Evolutionary conservation across 2,888 invertebrate genomes (phyloP), one percentile per base, ranked within the genome.

Genomic region (Hemithea aestivaria): DNA sequence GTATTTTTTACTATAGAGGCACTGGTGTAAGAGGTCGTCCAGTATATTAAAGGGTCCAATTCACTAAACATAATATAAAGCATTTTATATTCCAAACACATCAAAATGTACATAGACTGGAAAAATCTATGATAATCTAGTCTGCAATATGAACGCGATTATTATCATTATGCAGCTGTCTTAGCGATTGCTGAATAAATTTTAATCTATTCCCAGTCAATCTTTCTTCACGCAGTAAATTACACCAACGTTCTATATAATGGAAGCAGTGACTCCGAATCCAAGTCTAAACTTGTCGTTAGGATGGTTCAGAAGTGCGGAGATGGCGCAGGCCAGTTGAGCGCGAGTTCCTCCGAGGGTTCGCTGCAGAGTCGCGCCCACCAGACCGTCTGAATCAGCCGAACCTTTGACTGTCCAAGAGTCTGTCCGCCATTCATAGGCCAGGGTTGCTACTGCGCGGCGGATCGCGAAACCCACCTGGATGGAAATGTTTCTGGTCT

Each of bases 201-300:
- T 16, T 16, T 16, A 16, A 2, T 16, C 16, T 16, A 16, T 4
- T 5, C 16, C 2, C 16, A 5, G 5, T 5, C 16, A 5, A 16
- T 16, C 16, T 4, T 5, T 4, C 3, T 16, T 2, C 16, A 16
- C 2, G 5, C 5, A 16, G 3, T 16, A 5, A 5, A 16, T 16
- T 16, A 16, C 16, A 16, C 5, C 3, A 16, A 5, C 8, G 22
- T 27, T 29, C 24, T 66, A 79, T 34, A 74, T 52, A 34, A 83
- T 75, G 34, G 77, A 64, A 9, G 82, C 87, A 5, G 76, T 85
- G 27, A 85, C 48, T 2, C 81, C 79, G 38, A 87, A 84, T 0
- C 87, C 87, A 0, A 87, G 76, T 21, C 82, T 60, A 51, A 87
- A 87, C 57, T 87, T 87, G 47, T 87, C 69, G 46, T 87, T 87